A percentile compares a stretch with the other conserved stretches of the same genome.
phyloP scores from a whole-genome alignment of 2,113 vertebrate species.

The Marcusenius ussheri region DNA sequence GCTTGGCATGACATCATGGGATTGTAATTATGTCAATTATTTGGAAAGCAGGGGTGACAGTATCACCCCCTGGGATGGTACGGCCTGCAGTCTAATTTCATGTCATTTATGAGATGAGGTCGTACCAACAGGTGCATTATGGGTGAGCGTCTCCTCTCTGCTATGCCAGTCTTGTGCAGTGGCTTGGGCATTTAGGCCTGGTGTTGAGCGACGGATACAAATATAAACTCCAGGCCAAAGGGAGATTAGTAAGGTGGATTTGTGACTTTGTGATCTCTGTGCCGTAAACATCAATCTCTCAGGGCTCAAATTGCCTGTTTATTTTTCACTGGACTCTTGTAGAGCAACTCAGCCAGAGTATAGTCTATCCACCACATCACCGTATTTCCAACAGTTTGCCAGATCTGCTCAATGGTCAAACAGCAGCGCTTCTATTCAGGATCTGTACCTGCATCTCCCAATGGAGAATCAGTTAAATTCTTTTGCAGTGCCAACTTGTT shows the following conservation, averaged over 20 bases:
- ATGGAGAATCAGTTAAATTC: neutral
- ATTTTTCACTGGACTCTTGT: neutral
- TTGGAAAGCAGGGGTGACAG: constrained; percentile 25
- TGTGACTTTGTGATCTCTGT: neutral
- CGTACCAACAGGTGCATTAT: neutral
- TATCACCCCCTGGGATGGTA: neutral
- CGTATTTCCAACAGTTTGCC: neutral
- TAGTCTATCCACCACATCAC: neutral
- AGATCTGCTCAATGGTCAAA: neutral
- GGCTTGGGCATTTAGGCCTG: neutral
- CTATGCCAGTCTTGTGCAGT: too few species aligned
- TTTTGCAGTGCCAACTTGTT: neutral
- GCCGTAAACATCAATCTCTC: neutral
- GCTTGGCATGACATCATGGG: constrained; percentile 43
- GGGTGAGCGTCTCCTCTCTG: neutral
- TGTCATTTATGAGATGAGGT: neutral
- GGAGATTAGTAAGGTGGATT: neutral
- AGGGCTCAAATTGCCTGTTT: neutral
- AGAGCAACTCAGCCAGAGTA: neutral
- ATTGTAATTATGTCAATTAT: constrained; percentile 43
- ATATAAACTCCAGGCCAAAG: neutral
- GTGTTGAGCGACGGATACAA: neutral
- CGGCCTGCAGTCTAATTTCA: neutral
- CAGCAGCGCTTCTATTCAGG: neutral
- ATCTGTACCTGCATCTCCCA: neutral